Evolutionary conservation across 2,113 vertebrate species (phyloP), one percentile per base, ranked within the genome.

Genomic region (Isurus oxyrinchus): DNA sequence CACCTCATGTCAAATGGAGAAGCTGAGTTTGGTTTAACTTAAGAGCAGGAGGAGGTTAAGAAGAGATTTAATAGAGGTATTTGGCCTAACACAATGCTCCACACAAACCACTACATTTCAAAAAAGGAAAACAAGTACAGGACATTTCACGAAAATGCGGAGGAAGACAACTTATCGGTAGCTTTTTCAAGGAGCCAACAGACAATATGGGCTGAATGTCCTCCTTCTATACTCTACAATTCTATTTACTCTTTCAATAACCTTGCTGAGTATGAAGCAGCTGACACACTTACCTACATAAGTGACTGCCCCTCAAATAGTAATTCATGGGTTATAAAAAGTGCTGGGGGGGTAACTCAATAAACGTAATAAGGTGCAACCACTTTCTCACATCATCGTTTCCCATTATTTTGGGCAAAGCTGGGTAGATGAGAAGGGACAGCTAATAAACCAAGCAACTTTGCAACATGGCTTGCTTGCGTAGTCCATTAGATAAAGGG

Each of bases 401-500:
- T 35, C 55, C 23, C 13, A 35, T 31, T 59, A 16, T 59, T 59
- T 59, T 69, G 93, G 63, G 69, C 21, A 40, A 67, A 13, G 21
- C 63, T 57, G 35, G 40, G 27, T 57, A 57, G 88, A 67, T 95
- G 7, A 44, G 44, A 95, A 95, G 8, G n/a, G 93, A 95, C 61
- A 67, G n/a, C 49, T 72, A 72, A 55, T 95, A 95, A 95, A 72
- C 25, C 5, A 44, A 55, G 44, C n/a, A 63, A 55, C 53, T 72
- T 72, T 14, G 76, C 14, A 31, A 49, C 8, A 3, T 8, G 25
- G 25, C 27, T 55, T 95, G 66, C 66, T 55, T 11, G 14, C 25
- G 11, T 11, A 95, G 94, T 95, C 66, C 49, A 95, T 95, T 95
- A 95, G 61, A 95, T 76, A 63, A 8, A 72, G 67, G 94, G 44